Base-by-base conservation (phyloP, 1,140 invertebrate species). In the Achroia grisella region DNA sequence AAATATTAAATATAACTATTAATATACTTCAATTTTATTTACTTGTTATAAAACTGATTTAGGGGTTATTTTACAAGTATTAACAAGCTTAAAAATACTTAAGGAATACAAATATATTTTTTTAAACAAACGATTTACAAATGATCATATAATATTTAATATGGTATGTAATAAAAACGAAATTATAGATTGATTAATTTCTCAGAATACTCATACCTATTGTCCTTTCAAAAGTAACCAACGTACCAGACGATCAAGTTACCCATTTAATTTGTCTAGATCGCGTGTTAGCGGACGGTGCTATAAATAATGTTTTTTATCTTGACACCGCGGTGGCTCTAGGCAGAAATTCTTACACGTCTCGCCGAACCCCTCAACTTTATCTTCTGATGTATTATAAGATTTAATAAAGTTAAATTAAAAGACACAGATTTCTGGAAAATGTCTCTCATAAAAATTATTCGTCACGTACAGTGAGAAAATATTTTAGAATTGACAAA, bases 281-380 rank as follows among this genome's bases (percentile, higher is more conserved):
- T 74, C 65, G 71, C 72, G 71, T 81, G 70, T 66, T 57, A 63
- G 55, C 46, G 50, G 58, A 67, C 71, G 63, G 60, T 33, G 37
- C 56, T 62, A 79, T 84, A 79, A 84, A 84, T 81, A 79, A 74
- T 67, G 63, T 58, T 66, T 71, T 68, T 78, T 83, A 83, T 83
- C 79, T 77, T 49, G 44, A 65, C 57, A 77, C 64, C 61, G 56
- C 17, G 17, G 17, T 42, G 51, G 59, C 62, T 63, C 58, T 60
- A 49, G 56, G 58, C 56, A 69, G 56, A 70, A 71, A 81, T 81
- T 76, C 77, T 71, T 75, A 64, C 77, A 71, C 77, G 77, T 78
- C 35, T 15, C 35, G n/a, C 2, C 53, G 51, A 23, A 23, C 56
- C 63, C 58, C 62, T 61, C 66, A 51, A 47, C 56, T 55, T 58